Evolutionary conservation across 2,113 vertebrate species (phyloP).

Genomic region (Ptilorrhoa leucosticta): DNA sequence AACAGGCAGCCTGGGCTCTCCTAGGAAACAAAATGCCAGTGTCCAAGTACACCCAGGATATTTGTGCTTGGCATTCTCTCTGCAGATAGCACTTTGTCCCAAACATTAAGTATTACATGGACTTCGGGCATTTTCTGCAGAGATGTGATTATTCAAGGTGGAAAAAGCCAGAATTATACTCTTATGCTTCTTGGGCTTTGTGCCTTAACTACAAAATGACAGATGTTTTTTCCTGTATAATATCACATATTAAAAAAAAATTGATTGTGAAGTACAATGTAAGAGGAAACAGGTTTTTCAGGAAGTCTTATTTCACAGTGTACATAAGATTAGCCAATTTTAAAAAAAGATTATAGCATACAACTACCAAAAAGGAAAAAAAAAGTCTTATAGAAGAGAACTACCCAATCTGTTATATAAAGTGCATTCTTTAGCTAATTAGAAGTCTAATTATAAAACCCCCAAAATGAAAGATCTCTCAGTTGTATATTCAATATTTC

Average conservation of each 20-base stretch:
- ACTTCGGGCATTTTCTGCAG: neutral
- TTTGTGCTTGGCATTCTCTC: neutral
- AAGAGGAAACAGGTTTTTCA: neutral
- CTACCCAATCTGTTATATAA: neutral
- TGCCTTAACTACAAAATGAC: neutral
- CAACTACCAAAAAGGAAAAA: neutral
- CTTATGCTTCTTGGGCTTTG: neutral
- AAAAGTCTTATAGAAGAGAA: neutral
- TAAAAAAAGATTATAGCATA: neutral
- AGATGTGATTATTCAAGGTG: neutral
- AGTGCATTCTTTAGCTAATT: neutral
- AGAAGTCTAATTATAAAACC: neutral
- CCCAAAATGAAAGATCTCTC: neutral
- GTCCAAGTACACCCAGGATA: neutral
- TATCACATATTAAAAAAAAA: neutral
- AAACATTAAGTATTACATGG: fast-evolving
- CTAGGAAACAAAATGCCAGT: neutral
- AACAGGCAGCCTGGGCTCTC: neutral
- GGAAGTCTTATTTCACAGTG: neutral
- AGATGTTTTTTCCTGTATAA: neutral
- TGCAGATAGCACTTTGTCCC: neutral
- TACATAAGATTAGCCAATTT: neutral
- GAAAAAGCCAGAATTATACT: neutral
- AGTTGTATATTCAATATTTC: neutral
- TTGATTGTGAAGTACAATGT: neutral